A percentile compares a stretch with the other conserved stretches of the same genome.
Evolutionary conservation across 2,797 vertebrate species (phyloP).

Genomic region (Xenopus petersii): DNA sequence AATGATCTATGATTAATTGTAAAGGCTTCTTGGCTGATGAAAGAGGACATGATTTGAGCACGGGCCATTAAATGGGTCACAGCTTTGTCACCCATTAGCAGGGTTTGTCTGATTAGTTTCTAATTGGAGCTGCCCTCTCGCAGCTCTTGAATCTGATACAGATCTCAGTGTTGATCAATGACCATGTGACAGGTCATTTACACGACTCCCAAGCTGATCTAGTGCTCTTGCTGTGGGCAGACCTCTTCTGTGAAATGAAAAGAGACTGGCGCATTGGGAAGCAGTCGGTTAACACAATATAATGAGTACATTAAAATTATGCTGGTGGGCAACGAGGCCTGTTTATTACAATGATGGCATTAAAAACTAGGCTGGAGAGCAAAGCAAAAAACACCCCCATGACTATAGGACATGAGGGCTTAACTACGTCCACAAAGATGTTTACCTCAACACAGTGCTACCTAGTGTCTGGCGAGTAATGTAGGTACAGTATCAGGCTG

Average conservation of each 20-base stretch:
- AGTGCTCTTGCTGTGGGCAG: constrained; percentile 26
- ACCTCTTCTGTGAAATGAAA: constrained; percentile 22
- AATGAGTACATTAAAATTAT: constrained; percentile 41
- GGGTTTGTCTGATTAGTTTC: constrained; percentile 68
- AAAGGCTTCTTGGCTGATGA: constrained; percentile 41
- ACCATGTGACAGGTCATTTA: constrained; percentile 37
- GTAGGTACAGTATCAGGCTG: too few relatives aligned
- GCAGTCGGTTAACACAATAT: constrained; percentile 35
- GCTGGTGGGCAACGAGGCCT: constrained; percentile 29
- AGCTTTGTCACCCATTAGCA: constrained; percentile 51
- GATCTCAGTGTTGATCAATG: constrained; percentile 60
- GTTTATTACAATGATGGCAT: constrained; percentile 21
- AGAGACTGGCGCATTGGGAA: constrained; percentile 36
- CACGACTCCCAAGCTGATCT: constrained; percentile 35
- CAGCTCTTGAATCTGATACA: constrained; percentile 63
- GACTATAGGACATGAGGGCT: too few relatives aligned
- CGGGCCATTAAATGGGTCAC: constrained; percentile 47
- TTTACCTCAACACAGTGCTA: too few relatives aligned
- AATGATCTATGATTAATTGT: constrained; percentile 49
- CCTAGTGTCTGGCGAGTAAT: too few relatives aligned
- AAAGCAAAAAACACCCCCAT: too few relatives aligned
- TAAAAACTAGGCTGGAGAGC: too few relatives aligned
- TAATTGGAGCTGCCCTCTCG: constrained; percentile 66
- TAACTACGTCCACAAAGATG: too few relatives aligned
- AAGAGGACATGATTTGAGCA: constrained; percentile 49